Percentiles rank a stretch among this genome's conserved stretches.
phyloP scores from a whole-genome alignment of 2,113 vertebrate species.

The Verasper variegatus region DNA sequence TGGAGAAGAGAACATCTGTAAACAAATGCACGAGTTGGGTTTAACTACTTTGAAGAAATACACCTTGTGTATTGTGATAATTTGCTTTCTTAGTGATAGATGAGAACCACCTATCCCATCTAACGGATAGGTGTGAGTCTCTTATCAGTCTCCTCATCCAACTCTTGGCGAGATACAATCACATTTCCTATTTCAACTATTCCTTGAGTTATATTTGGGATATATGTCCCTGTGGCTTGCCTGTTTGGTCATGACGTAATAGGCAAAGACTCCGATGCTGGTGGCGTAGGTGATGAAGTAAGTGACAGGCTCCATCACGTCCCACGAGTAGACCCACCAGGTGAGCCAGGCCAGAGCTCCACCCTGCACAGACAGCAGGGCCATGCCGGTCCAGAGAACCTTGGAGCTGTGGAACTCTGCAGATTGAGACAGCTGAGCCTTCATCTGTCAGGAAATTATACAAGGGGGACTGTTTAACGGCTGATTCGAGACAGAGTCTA shows the following conservation, averaged over 20 bases:
- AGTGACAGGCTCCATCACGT: conserved; percentile 96
- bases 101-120: no score
- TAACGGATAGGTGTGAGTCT: no score
- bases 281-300: conserved; percentile 94
- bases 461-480: background rate
- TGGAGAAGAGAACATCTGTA: background rate
- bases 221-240: conserved; percentile 47
- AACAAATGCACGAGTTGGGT: background rate
- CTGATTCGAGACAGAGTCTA: background rate
- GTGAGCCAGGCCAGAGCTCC: conserved; percentile 95
- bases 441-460: conserved; percentile 79
- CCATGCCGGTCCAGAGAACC: conserved; percentile 88
- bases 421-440: conserved; percentile 75
- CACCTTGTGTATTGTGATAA: no score
- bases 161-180: no score
- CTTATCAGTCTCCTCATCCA: no score
- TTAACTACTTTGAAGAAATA: background rate
- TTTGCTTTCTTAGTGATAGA: no score
- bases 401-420: conserved; percentile 82
- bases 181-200: no score
- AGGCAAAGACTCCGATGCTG: conserved; percentile 90
- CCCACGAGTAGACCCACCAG: conserved; percentile 99
- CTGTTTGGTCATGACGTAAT: conserved; percentile 92
- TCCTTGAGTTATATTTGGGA: background rate
- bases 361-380: conserved; percentile 90